Conservation (phyloP, 2,113 vertebrate species). For the Suncus etruscus region DNA sequence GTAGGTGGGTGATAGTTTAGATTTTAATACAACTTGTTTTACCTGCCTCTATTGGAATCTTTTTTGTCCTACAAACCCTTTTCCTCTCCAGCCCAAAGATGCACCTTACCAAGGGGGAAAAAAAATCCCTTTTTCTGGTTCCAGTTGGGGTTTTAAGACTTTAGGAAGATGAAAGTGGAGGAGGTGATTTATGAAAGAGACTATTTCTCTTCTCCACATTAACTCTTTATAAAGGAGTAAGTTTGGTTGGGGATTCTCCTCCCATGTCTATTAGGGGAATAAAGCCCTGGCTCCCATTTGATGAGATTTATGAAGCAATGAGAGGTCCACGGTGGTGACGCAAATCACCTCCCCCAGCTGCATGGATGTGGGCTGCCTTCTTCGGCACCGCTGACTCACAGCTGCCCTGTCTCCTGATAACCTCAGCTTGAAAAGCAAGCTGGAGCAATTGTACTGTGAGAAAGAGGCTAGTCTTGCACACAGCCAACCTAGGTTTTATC, state of each 20-base stretch:
- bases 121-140: slow-evolving; percentile 74
- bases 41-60: slow-evolving; percentile 56
- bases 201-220: slow-evolving; percentile 68
- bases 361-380: neutral
- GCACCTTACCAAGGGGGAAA: slow-evolving; percentile 50
- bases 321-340: neutral
- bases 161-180: slow-evolving; percentile 53
- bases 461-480: neutral
- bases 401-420: slow-evolving; percentile 24
- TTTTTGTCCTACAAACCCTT: slow-evolving; percentile 35
- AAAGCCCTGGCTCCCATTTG: slow-evolving; percentile 51
- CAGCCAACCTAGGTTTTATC: neutral
- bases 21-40: slow-evolving; percentile 72
- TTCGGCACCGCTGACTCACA: slow-evolving; percentile 48
- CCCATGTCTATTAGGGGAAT: slow-evolving; percentile 77
- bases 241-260: slow-evolving; percentile 78
- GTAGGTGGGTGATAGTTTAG: slow-evolving; percentile 79
- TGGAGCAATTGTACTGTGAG: neutral
- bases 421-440: neutral
- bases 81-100: slow-evolving; percentile 48
- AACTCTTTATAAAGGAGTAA: slow-evolving; percentile 75
- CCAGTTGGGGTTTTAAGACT: slow-evolving; percentile 73
- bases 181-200: slow-evolving; percentile 74
- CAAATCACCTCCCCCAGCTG: neutral
- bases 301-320: slow-evolving; percentile 54